phyloP scores from a whole-genome alignment of 2,797 vertebrate species.

The Vespertilio murinus region DNA sequence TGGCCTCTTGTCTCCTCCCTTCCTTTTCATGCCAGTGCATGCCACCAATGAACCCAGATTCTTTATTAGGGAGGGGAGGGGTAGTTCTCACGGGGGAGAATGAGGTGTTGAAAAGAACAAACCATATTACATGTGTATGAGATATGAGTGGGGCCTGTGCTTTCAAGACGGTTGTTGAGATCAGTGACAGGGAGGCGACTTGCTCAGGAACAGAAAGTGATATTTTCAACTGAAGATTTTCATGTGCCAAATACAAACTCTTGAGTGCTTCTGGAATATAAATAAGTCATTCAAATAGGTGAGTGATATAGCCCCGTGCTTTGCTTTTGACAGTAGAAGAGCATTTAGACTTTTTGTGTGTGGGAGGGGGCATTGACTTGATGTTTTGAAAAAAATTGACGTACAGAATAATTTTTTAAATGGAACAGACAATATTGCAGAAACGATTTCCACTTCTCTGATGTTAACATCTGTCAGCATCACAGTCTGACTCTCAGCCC shows the following conservation, averaged over 20 bases:
- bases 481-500: neutral
- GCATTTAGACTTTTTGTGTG: neutral
- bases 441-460: neutral
- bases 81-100: neutral
- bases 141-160: neutral
- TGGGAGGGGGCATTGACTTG: neutral
- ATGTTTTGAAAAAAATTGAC: slow-evolving; percentile 20
- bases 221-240: slow-evolving; percentile 4
- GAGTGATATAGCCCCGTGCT: neutral
- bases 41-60: neutral
- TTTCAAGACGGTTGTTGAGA: neutral
- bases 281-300: neutral
- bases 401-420: neutral
- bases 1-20: neutral
- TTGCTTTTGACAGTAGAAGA: neutral
- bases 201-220: neutral
- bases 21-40: neutral
- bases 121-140: neutral
- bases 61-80: neutral
- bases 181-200: neutral
- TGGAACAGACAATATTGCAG: neutral
- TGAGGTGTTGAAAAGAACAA: neutral
- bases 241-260: neutral
- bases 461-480: neutral
- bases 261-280: neutral